Base-by-base conservation (phyloP, 2,888 invertebrate genomes). In the Microplitis deprimator region DNA sequence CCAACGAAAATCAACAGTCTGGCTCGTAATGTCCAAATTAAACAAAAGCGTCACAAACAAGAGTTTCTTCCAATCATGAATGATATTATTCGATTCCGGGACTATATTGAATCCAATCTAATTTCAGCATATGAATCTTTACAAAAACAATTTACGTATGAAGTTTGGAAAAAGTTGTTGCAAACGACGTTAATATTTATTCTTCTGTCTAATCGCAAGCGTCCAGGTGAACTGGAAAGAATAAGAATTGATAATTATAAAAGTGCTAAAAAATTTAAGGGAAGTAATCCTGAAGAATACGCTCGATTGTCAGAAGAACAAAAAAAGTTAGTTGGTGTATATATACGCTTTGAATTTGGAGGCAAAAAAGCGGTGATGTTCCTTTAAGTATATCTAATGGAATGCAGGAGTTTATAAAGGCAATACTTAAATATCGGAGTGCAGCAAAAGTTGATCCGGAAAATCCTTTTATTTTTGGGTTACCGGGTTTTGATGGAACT, bases 401-500 rank as follows among this genome's bases (percentile, higher is more conserved):
- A 75, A 75, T 75, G 69, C 29, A 60, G 41, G n/a, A 65, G 6
- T 40, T 41, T n/a, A 61, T 77, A 6, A 16, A 74, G n/a, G 59
- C 73, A n/a, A 59, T 77, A n/a, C 29, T 73, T 10, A 38, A 74
- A 64, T 68, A 68, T 29, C 59, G 77, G 10, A 39, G 29, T 13
- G 62, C 20, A 10, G 74, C 77, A 8, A 67, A 68, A 60, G 64
- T 77, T 39, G 60, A 77, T 61, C 16, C 20, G 5, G 38, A 77
- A n/a, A 77, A 77, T 69, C 74, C 77, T 17, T 77, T 68, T 40
- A 8, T 20, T 38, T 79, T 79, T 60, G 79, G 73, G 20, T 17
- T 77, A 8, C 79, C 77, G 2, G 69, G 77, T 39, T 61, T 38
- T 29, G 71, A 61, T n/a, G 39, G 50, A 3, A 69, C 69, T 6